phyloP scores from a whole-genome alignment of 2,113 vertebrate genomes.

The Panthera uncia region DNA sequence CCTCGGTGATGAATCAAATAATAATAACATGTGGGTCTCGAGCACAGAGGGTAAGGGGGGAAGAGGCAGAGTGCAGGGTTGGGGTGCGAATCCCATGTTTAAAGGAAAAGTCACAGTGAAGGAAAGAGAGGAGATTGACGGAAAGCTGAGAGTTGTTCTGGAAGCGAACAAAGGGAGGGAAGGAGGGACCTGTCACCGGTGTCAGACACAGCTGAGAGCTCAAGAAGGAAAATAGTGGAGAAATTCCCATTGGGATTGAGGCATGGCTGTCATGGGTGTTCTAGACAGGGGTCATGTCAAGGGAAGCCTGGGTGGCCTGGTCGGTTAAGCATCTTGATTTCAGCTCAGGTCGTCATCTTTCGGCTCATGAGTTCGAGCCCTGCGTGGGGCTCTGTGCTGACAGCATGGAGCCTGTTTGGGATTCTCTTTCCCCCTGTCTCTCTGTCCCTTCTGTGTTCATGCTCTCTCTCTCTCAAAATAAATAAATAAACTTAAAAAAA shows the following conservation, averaged over 20 bases:
- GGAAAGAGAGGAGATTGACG: background rate
- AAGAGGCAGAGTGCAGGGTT: background rate
- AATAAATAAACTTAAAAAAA: too few species aligned
- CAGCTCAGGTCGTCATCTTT: too few species aligned
- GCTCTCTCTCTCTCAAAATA: too few species aligned
- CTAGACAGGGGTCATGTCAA: background rate
- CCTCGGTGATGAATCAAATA: background rate
- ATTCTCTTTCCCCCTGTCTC: too few species aligned
- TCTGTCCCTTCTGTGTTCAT: too few species aligned
- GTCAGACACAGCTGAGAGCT: background rate
- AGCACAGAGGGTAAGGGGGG: background rate
- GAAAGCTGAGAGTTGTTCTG: background rate
- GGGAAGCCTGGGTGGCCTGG: background rate
- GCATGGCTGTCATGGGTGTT: rapidly evolving
- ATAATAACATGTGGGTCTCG: background rate
- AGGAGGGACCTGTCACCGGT: rapidly evolving
- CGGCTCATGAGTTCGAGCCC: too few species aligned
- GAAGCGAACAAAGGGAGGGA: background rate
- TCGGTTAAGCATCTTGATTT: too few species aligned
- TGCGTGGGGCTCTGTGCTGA: too few species aligned
- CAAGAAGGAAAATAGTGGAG: background rate
- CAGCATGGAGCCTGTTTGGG: too few species aligned
- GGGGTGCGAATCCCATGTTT: background rate
- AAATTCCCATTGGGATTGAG: background rate
- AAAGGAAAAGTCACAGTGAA: background rate